phyloP scores from a whole-genome alignment of 2,113 vertebrate genomes.

The Gallinago jamesoni region DNA sequence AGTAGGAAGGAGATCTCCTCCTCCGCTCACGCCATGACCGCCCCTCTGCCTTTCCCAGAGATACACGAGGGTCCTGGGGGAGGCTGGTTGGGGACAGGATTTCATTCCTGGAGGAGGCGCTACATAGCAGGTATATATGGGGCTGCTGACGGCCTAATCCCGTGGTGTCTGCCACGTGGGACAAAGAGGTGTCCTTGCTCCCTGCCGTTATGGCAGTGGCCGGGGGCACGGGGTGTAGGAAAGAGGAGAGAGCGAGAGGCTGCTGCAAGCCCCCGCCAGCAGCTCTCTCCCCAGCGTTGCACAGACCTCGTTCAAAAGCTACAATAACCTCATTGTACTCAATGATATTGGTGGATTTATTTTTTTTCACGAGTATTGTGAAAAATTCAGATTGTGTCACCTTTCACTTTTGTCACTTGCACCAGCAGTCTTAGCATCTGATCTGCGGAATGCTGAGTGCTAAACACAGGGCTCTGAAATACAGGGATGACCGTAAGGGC shows the following conservation, averaged over 20 bases:
- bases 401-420: background rate
- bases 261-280: background rate
- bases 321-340: background rate
- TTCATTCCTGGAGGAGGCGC: background rate
- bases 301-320: background rate
- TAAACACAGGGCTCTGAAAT: background rate
- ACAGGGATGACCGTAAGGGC: background rate
- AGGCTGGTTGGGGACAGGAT: background rate
- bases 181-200: background rate
- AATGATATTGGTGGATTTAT: background rate
- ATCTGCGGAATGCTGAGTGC: background rate
- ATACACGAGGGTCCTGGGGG: fast-evolving
- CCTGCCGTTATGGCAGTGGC: background rate
- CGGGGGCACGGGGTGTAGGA: background rate
- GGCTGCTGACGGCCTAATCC: background rate
- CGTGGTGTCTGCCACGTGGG: background rate
- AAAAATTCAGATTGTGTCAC: background rate
- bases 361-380: background rate
- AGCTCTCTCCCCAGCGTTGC: background rate
- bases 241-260: background rate
- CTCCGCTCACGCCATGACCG: background rate
- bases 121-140: background rate
- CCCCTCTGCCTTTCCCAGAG: background rate
- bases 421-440: background rate
- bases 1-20: background rate